Evolutionary conservation across 2,797 vertebrate genomes (phyloP), one percentile per base, ranked within the genome.

Genomic region (Florisuga fusca): DNA sequence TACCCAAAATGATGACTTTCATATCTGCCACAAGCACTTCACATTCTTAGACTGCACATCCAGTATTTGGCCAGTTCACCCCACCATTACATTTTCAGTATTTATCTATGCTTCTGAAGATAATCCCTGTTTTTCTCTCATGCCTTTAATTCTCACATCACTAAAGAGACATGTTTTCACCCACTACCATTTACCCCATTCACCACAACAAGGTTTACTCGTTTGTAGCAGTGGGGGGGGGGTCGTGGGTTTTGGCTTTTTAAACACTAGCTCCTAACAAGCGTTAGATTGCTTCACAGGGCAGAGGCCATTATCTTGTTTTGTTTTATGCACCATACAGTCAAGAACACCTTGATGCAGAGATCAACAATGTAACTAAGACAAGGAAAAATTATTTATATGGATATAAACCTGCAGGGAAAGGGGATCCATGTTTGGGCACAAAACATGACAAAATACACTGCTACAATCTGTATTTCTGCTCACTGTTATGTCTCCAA

Each of bases 291-390:
- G 20, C 46, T 80, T 68, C 26, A 43, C 0, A 3, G 2, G 15
- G 68, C 68, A 94, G 62, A 77, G 66, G 69, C 82, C 82, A 85
- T 94, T 77, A 95, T 91, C 62, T 73, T 48, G 46, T 58, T 92
- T 74, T 71, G 13, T 41, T 79, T 83, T 69, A 50, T 43, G 21
- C 15, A 68, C 36, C 43, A 13, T 8, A 36, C 11, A n/a, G 54
- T n/a, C 77, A 69, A 69, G 33, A 90, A 92, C 17, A 85, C 25
- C 66, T 78, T 41, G 54, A 64, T 7, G n/a, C 69, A 62, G 45
- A 11, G 2, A 69, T 31, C 13, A 78, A 55, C 21, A 38, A 27
- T 2, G 5, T 25, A 77, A 82, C 64, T 59, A 82, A 48, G 23
- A 58, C 0, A 2, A 57, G 17, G 50, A 87, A 38, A 3, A 0